These are phyloP conservation scores for Actenoides lindsayi DNA, from an alignment of 2,113 vertebrate species.

Conservation along the genomic window DNA sequence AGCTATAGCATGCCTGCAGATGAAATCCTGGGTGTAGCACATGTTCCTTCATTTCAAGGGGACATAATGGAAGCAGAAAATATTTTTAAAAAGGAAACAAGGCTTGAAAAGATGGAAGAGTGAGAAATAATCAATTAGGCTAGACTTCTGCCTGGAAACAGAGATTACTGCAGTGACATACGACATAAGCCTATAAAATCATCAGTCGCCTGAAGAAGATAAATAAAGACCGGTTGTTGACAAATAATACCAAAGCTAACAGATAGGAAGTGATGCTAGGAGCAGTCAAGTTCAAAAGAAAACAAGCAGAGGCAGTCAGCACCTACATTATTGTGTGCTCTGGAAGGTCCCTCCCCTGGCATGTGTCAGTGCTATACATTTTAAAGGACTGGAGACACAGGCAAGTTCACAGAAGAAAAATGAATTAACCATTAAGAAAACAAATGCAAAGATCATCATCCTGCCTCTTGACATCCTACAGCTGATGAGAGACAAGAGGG, in stretches of 20 bases:
- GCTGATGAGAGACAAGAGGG: neutral
- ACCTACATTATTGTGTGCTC: neutral
- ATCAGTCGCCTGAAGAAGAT: neutral
- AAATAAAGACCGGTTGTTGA: neutral
- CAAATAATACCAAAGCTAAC: neutral
- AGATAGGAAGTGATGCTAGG: neutral
- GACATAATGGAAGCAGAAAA: neutral
- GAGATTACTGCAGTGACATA: neutral
- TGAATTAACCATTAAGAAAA: neutral
- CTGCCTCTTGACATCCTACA: neutral
- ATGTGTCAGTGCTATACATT: neutral
- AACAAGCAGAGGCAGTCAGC: neutral
- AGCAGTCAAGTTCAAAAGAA: neutral
- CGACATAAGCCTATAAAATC: neutral
- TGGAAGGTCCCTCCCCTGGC: neutral
- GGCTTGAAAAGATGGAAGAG: neutral
- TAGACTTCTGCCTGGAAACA: constrained; percentile 37
- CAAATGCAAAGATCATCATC: neutral
- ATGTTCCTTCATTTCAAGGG: neutral
- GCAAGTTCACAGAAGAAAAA: neutral
- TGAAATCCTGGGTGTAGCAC: neutral
- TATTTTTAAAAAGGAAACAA: neutral
- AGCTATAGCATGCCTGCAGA: neutral
- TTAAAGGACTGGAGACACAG: neutral
- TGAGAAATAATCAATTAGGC: neutral